Evolutionary conservation across 2,113 vertebrate genomes (phyloP), one percentile per base, ranked within the genome.

Genomic region (Erythrocebus patas): DNA sequence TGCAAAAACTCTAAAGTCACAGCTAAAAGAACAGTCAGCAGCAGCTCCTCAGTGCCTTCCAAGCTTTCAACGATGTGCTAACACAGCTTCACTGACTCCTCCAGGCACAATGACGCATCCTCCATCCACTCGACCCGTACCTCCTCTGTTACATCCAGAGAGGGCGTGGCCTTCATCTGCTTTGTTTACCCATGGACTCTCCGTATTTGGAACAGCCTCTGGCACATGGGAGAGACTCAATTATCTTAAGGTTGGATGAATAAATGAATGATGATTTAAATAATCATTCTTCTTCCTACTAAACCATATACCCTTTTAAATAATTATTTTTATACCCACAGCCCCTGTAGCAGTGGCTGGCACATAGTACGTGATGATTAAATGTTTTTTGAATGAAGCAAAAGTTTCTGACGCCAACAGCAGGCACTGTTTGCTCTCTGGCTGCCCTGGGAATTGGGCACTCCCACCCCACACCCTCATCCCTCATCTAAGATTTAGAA

Each of bases 51-150:
- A 6, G n/a, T 18, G 2, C 35, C 76, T 59, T n/a, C 57, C 38
- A 13, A 45, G 38, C 17, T 57, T 80, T 83, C 55, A 48, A 10
- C 45, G 45, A 6, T 16, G 22, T 57, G 61, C 38, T 59, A 4
- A 68, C 16, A 81, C 11, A n/a, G 17, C 23, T 70, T 64, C 11
- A 16, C 22, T 45, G 30, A 23, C 38, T 64, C 22, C 80, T 85
- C 18, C 14, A 57, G 48, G 38, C 48, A 55, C 4, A n/a, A 57
- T 0, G 16, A 59, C 38, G 7, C 9, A 25, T 66, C 73, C 17
- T 55, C 32, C 22, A 8, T 0, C 35, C 8, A 10, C 40, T 38
- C 14, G 0, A 68, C 6, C 18, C 9, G 2, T 4, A n/a, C 35
- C 11, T 66, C 78, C 64, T 40, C 30, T 13, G 0, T 32, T 48